Conservation (phyloP, 2,113 vertebrate species). For the Falco punctatus region DNA sequence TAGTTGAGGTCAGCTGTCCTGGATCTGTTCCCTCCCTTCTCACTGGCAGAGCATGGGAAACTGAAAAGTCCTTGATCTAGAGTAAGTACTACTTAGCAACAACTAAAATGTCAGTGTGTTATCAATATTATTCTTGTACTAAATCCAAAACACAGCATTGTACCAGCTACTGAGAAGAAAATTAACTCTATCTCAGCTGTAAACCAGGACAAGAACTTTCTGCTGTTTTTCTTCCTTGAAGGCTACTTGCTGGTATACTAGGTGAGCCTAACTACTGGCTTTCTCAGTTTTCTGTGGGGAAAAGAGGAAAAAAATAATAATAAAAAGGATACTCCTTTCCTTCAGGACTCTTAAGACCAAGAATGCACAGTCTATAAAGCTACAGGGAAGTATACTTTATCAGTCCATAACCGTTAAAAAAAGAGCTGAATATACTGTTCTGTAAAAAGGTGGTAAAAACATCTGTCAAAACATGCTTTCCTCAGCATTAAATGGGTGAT, state of each 20-base stretch:
- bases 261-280: neutral
- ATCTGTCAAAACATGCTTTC: neutral
- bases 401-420: neutral
- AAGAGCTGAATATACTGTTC: neutral
- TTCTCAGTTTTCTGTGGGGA: neutral
- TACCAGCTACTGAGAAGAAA: too few relatives aligned
- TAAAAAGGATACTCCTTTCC: neutral
- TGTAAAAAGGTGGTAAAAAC: neutral
- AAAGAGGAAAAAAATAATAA: neutral
- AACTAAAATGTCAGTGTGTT: too few relatives aligned
- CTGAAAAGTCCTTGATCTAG: too few relatives aligned
- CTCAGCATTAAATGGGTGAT: neutral
- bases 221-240: neutral
- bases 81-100: too few relatives aligned
- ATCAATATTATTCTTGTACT: too few relatives aligned
- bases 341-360: neutral
- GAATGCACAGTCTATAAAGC: neutral
- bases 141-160: too few relatives aligned
- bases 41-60: too few relatives aligned
- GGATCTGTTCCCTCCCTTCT: too few relatives aligned
- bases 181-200: too few relatives aligned
- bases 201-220: neutral
- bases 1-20: too few relatives aligned
- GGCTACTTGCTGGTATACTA: neutral
- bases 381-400: neutral